phyloP scores from a whole-genome alignment of 2,888 invertebrate species.

The Apotomis betuletana region DNA sequence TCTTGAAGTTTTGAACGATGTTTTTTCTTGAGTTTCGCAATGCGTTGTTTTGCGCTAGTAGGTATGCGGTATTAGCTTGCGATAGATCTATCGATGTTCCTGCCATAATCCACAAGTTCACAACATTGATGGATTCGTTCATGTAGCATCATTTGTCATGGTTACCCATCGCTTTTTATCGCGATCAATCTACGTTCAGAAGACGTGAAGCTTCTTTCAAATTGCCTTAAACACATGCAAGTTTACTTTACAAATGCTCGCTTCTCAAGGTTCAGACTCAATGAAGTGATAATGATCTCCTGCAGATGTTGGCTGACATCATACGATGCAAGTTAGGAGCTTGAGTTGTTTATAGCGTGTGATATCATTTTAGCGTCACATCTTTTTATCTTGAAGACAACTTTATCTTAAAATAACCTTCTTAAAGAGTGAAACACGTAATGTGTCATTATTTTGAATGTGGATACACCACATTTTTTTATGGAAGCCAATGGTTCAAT shows the following conservation, averaged over 20 bases:
- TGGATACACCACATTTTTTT: too few species aligned
- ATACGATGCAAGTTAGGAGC: slow-evolving; percentile 31
- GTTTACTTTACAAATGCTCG: slow-evolving; percentile 25
- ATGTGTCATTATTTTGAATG: too few species aligned
- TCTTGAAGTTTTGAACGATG: background rate
- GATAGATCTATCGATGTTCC: slow-evolving; percentile 13
- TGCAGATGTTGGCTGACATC: slow-evolving; percentile 37
- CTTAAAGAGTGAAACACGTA: background rate
- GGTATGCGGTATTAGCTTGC: slow-evolving; percentile 6
- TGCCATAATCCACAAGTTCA: slow-evolving; percentile 20
- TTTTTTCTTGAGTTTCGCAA: slow-evolving; percentile 9
- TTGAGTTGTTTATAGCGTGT: slow-evolving; percentile 18
- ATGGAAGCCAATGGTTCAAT: too few species aligned
- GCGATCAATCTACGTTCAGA: slow-evolving; percentile 6
- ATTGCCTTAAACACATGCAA: slow-evolving; percentile 11
- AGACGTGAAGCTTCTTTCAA: slow-evolving; percentile 15
- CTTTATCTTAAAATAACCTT: background rate
- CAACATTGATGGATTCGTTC: slow-evolving; percentile 31
- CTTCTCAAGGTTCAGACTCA: slow-evolving; percentile 22
- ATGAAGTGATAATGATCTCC: slow-evolving; percentile 39
- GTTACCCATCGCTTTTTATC: slow-evolving; percentile 25
- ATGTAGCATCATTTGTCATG: slow-evolving; percentile 26
- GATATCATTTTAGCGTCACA: slow-evolving; percentile 26
- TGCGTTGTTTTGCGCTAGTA: slow-evolving; percentile 9
- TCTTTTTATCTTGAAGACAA: slow-evolving; percentile 10